Conservation (phyloP, 2,888 invertebrate genomes). For the Blastobasis adustella region DNA sequence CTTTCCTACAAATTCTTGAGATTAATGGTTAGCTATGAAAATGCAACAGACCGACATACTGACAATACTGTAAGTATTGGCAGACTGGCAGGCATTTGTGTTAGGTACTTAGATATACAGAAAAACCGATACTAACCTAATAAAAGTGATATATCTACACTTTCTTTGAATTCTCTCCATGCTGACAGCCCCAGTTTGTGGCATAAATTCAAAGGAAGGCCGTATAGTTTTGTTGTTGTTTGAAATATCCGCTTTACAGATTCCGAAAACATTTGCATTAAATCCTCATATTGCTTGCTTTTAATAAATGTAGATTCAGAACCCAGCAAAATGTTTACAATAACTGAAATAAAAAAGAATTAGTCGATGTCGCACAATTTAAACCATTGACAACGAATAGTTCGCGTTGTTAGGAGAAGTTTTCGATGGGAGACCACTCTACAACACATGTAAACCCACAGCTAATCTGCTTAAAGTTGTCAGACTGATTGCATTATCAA, state of each 20-base stretch:
- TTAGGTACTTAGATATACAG: neutral
- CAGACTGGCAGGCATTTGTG: too few species aligned
- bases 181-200: constrained; percentile 76
- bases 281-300: constrained; percentile 46
- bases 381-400: too few species aligned
- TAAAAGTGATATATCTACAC: constrained; percentile 77
- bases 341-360: constrained; percentile 51
- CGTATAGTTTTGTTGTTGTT: constrained; percentile 80
- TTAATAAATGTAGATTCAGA: constrained; percentile 23
- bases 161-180: constrained; percentile 84
- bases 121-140: constrained; percentile 55
- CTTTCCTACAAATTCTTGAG: too few species aligned
- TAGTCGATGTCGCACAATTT: neutral
- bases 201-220: constrained; percentile 80
- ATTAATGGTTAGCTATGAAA: too few species aligned
- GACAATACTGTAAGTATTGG: too few species aligned
- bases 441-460: too few species aligned
- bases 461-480: too few species aligned
- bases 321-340: constrained; percentile 70
- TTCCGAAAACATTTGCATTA: constrained; percentile 73
- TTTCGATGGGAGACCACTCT: too few species aligned
- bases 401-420: too few species aligned
- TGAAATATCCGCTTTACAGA: constrained; percentile 83
- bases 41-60: too few species aligned
- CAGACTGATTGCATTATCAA: too few species aligned